phyloP scores from a whole-genome alignment of 2,797 vertebrate species.

The Muscicapa striata region DNA sequence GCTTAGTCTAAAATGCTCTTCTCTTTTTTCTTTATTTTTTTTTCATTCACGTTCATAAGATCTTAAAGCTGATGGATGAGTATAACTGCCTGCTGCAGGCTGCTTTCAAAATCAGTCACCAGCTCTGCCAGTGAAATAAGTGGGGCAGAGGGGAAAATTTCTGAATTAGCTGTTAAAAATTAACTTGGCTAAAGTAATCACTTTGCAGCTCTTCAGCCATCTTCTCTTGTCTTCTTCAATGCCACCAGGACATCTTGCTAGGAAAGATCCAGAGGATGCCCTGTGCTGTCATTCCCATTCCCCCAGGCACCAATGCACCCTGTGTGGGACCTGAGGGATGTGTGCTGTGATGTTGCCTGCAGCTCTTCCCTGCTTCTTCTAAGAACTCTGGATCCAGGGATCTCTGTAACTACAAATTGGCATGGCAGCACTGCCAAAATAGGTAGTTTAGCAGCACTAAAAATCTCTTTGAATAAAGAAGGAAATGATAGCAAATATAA shows the following conservation, averaged over 20 bases:
- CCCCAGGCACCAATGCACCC: background rate
- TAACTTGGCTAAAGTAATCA: background rate
- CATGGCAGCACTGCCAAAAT: background rate
- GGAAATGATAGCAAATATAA: conserved; percentile 7
- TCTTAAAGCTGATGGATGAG: conserved; percentile 2
- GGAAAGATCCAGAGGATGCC: background rate
- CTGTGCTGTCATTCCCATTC: background rate
- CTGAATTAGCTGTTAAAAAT: background rate
- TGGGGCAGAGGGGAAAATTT: background rate
- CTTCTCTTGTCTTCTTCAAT: background rate
- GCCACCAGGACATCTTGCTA: background rate
- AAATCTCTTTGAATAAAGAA: conserved; percentile 13
- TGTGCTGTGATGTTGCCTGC: background rate
- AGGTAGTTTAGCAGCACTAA: background rate
- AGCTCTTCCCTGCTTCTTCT: background rate
- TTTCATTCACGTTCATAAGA: background rate
- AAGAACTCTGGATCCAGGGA: background rate
- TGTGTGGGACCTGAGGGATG: background rate
- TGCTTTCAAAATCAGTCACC: background rate
- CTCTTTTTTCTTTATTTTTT: background rate
- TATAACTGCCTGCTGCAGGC: background rate
- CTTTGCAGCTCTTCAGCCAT: background rate
- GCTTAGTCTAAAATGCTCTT: background rate
- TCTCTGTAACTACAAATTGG: background rate
- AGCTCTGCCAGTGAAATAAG: background rate